Base-by-base conservation (phyloP, 2,888 invertebrate genomes). In the Eueremaeus valkanovi region DNA sequence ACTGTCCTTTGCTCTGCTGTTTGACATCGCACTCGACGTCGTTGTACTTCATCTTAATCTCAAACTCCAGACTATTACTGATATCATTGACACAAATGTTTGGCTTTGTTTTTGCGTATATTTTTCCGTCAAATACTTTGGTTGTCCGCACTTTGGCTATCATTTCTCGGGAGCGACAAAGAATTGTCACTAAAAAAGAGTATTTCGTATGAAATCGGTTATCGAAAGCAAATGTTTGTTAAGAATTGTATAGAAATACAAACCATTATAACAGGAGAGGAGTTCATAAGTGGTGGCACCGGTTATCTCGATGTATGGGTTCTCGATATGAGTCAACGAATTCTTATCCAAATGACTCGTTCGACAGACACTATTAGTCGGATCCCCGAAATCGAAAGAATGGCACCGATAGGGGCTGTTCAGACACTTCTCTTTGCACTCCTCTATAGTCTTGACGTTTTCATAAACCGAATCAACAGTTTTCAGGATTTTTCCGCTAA, bases 61-160 rank as follows among this genome's bases (percentile, higher is more conserved):
- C 93, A 83, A 95, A 95, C 84, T 93, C 92, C 76, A 95, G 85
- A 78, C 92, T 90, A 81, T 90, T 91, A 81, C 90, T 90, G 73
- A 95, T 91, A 83, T 95, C 93, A 79, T 91, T 89, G 42, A 94
- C 91, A 84, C 95, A 95, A 31, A 93, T 92, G 84, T 93, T 93
- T 74, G 95, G 95, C 80, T 93, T 92, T 77, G 93, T 92, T 84
- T 95, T 95, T 78, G 94, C 94, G 85, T 95, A 95, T 80, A 95
- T 92, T 85, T 95, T 95, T 79, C 95, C 95, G 83, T 92, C 92
- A 86, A 95, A 95, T 77, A 95, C 86, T 84, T 92, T 93, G 79
- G 92, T 93, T 75, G 95, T 95, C 84, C 92, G 92, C 82, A 95
- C 93, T 80, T 90, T 89, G 58, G 94, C 93, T 77, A 94, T 89